Evolutionary conservation across 2,113 vertebrate species (phyloP).

Genomic region (Peromyscus leucopus): DNA sequence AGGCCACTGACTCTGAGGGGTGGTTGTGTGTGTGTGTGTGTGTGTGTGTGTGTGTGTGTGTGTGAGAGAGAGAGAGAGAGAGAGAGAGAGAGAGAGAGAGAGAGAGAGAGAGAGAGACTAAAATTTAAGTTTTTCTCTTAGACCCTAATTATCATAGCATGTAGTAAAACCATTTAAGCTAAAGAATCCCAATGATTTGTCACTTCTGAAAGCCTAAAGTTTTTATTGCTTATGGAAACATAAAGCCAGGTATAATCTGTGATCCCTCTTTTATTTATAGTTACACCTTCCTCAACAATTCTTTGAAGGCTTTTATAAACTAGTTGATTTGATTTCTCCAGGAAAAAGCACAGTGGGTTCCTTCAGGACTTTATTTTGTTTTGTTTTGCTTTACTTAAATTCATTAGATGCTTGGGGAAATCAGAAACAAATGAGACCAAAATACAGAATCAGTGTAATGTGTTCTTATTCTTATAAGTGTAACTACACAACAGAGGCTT

Average conservation of each 20-base stretch:
- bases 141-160: neutral
- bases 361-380: conserved; percentile 1
- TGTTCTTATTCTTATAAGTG: neutral
- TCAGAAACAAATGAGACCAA: conserved; percentile 20
- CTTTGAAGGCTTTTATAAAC: neutral
- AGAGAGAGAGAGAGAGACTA: too few species aligned
- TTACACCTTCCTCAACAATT: neutral
- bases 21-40: neutral
- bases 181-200: neutral
- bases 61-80: too few species aligned
- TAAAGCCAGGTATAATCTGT: neutral
- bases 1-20: neutral
- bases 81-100: too few species aligned
- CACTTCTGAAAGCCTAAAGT: neutral
- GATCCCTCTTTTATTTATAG: conserved; percentile 40
- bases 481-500: neutral
- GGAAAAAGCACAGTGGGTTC: neutral
- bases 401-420: neutral
- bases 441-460: neutral
- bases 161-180: conserved; percentile 41
- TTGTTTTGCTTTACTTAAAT: conserved; percentile 42
- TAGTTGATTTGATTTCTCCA: conserved; percentile 15
- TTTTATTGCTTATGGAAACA: neutral
- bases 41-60: neutral
- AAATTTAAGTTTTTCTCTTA: neutral